These are phyloP conservation scores for Drosophila murphyi DNA, from an alignment of 1,140 invertebrate genomes.

Conservation along the genomic window DNA sequence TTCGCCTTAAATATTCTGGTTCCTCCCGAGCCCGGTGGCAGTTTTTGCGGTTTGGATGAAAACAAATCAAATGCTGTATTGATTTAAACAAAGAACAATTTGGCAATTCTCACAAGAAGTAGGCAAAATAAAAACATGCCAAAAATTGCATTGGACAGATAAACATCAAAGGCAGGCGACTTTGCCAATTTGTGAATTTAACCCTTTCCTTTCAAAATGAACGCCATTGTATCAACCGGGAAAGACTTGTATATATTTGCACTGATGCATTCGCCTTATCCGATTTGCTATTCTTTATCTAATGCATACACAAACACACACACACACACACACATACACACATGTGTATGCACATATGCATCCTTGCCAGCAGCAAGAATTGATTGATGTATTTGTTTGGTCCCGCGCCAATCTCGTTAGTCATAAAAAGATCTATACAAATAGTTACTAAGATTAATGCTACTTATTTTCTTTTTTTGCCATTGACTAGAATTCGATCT, in stretches of 20 bases:
- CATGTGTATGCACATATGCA: background rate
- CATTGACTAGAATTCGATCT: background rate
- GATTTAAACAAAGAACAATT: slow-evolving; percentile 8
- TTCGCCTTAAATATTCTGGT: background rate
- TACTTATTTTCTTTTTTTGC: background rate
- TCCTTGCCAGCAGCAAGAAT: slow-evolving; percentile 40
- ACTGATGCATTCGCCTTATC: slow-evolving; percentile 70
- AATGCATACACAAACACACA: background rate
- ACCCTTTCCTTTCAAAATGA: slow-evolving; percentile 60
- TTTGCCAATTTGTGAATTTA: slow-evolving; percentile 58
- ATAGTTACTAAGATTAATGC: slow-evolving; percentile 11
- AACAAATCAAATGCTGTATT: slow-evolving; percentile 21
- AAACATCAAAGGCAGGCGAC: slow-evolving; percentile 55
- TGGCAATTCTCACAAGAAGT: slow-evolving; percentile 19
- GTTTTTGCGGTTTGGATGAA: slow-evolving; percentile 45
- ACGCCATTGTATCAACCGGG: slow-evolving; percentile 53
- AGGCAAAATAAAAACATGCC: slow-evolving; percentile 33
- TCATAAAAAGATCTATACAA: slow-evolving; percentile 29
- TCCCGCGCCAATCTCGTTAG: slow-evolving; percentile 40
- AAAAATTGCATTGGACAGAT: slow-evolving; percentile 20
- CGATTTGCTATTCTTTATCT: slow-evolving; percentile 59
- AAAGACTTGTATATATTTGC: slow-evolving; percentile 38
- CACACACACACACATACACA: background rate
- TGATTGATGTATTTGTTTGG: slow-evolving; percentile 35
- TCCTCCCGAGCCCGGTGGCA: background rate